phyloP scores from a whole-genome alignment of 2,113 vertebrate species.

The Hoplias malabaricus region DNA sequence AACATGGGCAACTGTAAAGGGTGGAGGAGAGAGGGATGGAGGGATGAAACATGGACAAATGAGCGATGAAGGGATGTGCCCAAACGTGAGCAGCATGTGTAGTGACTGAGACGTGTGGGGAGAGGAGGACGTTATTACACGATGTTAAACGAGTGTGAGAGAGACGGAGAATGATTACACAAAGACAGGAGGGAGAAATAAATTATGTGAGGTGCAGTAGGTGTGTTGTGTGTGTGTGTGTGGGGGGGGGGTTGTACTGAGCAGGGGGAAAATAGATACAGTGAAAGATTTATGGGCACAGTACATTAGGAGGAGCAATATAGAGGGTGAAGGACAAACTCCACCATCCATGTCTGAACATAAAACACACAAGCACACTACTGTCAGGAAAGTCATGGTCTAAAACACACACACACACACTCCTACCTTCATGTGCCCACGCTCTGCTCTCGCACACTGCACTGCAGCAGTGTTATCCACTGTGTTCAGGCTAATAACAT shows the following conservation, averaged over 20 bases:
- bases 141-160: neutral
- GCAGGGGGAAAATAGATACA: neutral
- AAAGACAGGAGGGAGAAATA: neutral
- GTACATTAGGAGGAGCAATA: neutral
- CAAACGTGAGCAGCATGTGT: neutral
- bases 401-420: neutral
- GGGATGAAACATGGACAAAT: slow-evolving; percentile 2
- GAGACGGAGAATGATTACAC: neutral
- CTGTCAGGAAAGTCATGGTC: neutral
- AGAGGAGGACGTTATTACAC: neutral
- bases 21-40: neutral
- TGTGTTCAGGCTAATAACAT: neutral
- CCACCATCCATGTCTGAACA: neutral
- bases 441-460: neutral
- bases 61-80: neutral
- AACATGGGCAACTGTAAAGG: slow-evolving; percentile 15
- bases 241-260: neutral
- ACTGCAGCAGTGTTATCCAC: neutral
- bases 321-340: slow-evolving; percentile 10
- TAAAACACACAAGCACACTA: neutral
- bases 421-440: slow-evolving; percentile 1
- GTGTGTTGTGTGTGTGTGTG: too few species aligned
- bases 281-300: slow-evolving; percentile 23
- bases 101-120: neutral
- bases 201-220: neutral